These are phyloP conservation scores for Choloepus hoffmanni DNA, from an alignment of 2,113 vertebrate genomes.

Conservation along the genomic window DNA sequence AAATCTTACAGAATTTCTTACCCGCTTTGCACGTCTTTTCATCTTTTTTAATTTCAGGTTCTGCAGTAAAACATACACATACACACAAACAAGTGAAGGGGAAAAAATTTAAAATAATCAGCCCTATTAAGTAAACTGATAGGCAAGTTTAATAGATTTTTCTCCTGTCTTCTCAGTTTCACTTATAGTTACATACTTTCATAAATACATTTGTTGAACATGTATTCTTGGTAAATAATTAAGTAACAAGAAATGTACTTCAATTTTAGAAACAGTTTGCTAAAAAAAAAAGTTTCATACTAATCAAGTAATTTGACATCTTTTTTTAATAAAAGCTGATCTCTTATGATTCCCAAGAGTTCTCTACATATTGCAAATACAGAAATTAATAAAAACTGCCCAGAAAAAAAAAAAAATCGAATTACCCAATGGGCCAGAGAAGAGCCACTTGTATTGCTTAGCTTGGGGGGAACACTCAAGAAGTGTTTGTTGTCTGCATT, in stretches of 20 bases:
- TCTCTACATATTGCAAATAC: not conserved
- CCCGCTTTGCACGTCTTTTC: constrained; percentile 64
- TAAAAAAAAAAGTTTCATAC: not conserved
- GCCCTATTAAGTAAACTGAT: not conserved
- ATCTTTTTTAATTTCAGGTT: constrained; percentile 68
- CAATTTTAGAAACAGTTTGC: constrained; percentile 17
- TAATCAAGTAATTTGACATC: not conserved
- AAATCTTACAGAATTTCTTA: not conserved
- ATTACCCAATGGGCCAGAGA: not conserved
- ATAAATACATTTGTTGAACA: not conserved
- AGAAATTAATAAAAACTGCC: constrained; percentile 25
- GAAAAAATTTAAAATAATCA: not conserved
- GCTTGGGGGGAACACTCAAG: not conserved
- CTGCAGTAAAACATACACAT: constrained; percentile 46
- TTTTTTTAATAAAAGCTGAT: not conserved
- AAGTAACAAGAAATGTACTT: constrained; percentile 1
- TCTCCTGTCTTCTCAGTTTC: not conserved
- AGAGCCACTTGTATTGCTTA: not conserved
- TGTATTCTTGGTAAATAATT: not conserved
- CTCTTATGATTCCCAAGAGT: not conserved
- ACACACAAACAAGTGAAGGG: not conserved
- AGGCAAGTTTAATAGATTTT: not conserved
- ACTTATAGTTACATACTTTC: not conserved
- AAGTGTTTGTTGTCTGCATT: not conserved
- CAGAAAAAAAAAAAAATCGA: not conserved